Evolutionary conservation across 2,888 invertebrate species (phyloP).

Genomic region (Tyria jacobaeae): DNA sequence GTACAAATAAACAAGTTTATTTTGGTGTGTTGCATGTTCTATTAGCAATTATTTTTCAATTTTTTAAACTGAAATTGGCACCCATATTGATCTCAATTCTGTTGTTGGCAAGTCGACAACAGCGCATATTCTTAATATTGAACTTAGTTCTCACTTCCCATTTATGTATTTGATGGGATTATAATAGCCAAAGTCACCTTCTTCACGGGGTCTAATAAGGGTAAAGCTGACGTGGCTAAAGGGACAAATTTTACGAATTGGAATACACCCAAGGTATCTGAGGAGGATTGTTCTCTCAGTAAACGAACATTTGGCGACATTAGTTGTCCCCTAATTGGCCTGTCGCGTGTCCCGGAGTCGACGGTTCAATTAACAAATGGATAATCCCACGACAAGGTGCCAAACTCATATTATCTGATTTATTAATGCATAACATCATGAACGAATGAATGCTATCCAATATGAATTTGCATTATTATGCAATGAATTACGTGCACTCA

Average conservation of each 20-base stretch:
- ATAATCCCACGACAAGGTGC: slow-evolving; percentile 69
- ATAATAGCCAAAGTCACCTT: slow-evolving; percentile 41
- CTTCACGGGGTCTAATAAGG: slow-evolving; percentile 40
- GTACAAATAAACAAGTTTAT: too few relatives aligned
- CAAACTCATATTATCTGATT: slow-evolving; percentile 67
- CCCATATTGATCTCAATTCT: too few relatives aligned
- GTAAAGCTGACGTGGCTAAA: slow-evolving; percentile 40
- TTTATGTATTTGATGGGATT: too few relatives aligned
- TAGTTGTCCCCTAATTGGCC: slow-evolving; percentile 60
- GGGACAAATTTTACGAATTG: slow-evolving; percentile 33
- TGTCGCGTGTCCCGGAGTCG: slow-evolving; percentile 69
- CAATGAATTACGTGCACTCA: not conserved
- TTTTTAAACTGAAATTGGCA: too few relatives aligned
- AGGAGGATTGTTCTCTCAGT: slow-evolving; percentile 39
- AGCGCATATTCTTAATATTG: too few relatives aligned
- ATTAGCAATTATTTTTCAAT: too few relatives aligned
- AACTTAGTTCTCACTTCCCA: too few relatives aligned
- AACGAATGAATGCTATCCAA: slow-evolving; percentile 32
- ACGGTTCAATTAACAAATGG: slow-evolving; percentile 79
- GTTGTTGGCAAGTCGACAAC: too few relatives aligned
- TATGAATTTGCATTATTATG: slow-evolving; percentile 27
- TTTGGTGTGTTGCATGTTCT: too few relatives aligned
- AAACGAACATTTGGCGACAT: slow-evolving; percentile 39
- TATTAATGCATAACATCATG: slow-evolving; percentile 38
- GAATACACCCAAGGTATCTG: slow-evolving; percentile 23